Conservation (phyloP, 2,797 vertebrate genomes). For the Amblyraja radiata region DNA sequence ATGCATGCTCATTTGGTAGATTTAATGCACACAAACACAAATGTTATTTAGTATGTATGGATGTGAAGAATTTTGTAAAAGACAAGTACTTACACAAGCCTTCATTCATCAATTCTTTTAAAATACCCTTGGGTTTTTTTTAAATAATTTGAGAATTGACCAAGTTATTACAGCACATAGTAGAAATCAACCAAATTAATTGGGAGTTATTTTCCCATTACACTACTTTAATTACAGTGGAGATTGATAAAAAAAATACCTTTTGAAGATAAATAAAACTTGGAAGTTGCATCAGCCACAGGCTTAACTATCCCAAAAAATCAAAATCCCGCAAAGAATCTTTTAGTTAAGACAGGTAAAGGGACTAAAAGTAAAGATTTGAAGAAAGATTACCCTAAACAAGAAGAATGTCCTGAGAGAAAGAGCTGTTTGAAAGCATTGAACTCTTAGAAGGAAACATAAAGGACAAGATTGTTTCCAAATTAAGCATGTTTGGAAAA, state of each 20-base stretch:
- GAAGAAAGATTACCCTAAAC: background rate
- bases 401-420: background rate
- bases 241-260: background rate
- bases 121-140: background rate
- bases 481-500: too few relatives aligned
- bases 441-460: background rate
- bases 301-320: background rate
- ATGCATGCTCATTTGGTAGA: background rate
- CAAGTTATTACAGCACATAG: background rate
- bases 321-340: background rate
- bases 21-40: background rate
- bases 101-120: background rate
- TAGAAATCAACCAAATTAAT: background rate
- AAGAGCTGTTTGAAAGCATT: conserved; percentile 12
- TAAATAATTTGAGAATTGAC: too few relatives aligned
- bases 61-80: background rate
- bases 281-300: background rate
- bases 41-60: background rate
- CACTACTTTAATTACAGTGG: background rate
- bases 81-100: background rate
- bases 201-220: background rate
- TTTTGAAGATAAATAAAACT: background rate
- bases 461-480: background rate
- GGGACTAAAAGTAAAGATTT: background rate
- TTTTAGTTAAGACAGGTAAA: background rate